Evolutionary conservation across 1,140 invertebrate species (phyloP), one percentile per base, ranked within the genome.

Genomic region (Danaus melanippus): DNA sequence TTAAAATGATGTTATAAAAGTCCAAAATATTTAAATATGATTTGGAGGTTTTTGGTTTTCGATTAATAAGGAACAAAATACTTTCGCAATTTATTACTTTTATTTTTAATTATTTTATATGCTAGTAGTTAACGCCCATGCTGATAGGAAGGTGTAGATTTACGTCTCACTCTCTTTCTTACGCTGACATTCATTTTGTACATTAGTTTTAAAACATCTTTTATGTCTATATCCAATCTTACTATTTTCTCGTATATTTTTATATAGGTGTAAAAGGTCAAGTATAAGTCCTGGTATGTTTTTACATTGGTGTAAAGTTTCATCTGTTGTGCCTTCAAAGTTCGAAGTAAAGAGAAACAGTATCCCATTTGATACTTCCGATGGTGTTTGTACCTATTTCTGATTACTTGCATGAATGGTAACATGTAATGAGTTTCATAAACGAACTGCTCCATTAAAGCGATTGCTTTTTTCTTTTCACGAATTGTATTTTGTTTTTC

Each of bases 381-480:
- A 15, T 60, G n/a, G 0, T 42, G 10, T 2, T 55, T 52, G 9
- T 73, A 79, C 15, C 71, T 76, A 4, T 56, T 53, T 42, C 66
- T 69, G 4, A 75, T 11, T 2, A 67, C 7, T 48, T 79, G 71
- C 0, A 60, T 32, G 32, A 66, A 64, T 1, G 63, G 53, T 7
- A 79, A 9, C 1, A 67, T 65, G 45, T 74, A 70, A 9, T 63
- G 56, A 1, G 58, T 65, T 49, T 64, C 62, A 49, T 73, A 73
- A 8, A 73, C 50, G 15, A 73, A 77, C 15, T 77, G 74, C 8
- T 62, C 49, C 66, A 71, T 71, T 9, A 77, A 6, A 7, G 48
- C 44, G 10, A 66, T 12, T 0, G 55, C 54, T 58, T 59, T 64
- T 10, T 52, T 66, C 42, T 66, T 66, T 10, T 61, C 51, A 9